A percentile compares a stretch with the other conserved stretches of the same genome.
These are phyloP conservation scores for Climacteris rufus DNA, from an alignment of 2,113 vertebrate genomes.

Conservation along the genomic window DNA sequence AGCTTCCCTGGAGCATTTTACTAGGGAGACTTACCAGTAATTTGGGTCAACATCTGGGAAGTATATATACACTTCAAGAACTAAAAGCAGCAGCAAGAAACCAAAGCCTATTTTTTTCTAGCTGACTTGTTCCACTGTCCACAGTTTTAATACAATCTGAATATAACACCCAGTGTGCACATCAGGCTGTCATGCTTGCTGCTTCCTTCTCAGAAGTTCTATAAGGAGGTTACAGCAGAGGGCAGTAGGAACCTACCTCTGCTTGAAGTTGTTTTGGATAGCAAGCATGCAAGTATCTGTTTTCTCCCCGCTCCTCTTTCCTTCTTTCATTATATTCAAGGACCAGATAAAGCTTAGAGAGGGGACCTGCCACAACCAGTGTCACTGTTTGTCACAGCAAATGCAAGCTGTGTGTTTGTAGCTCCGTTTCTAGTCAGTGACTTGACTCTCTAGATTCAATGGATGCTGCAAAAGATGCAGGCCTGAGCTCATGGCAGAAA, in stretches of 20 bases:
- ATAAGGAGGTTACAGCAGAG: conserved; percentile 5
- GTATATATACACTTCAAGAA: not conserved
- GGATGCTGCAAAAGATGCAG: not conserved
- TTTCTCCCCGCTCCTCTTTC: not conserved
- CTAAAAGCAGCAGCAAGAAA: not conserved
- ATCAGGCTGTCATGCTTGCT: not conserved
- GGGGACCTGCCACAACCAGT: not conserved
- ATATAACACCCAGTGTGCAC: not conserved
- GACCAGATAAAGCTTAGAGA: not conserved
- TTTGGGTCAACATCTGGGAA: not conserved
- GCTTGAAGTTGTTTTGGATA: not conserved
- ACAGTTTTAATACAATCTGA: not conserved
- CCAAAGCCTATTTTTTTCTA: not conserved
- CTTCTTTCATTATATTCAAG: not conserved
- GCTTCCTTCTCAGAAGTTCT: not conserved
- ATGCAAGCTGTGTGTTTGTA: not conserved
- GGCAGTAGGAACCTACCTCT: conserved; percentile 28
- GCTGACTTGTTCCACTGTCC: not conserved
- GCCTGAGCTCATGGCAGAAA: not conserved
- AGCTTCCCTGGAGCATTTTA: not conserved
- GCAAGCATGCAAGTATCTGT: not conserved
- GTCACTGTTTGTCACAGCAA: not conserved
- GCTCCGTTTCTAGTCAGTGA: not conserved
- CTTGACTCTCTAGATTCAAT: not conserved
- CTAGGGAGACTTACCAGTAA: not conserved